Evolutionary conservation across 2,888 invertebrate genomes (phyloP).

Genomic region (Dione vanillae): DNA sequence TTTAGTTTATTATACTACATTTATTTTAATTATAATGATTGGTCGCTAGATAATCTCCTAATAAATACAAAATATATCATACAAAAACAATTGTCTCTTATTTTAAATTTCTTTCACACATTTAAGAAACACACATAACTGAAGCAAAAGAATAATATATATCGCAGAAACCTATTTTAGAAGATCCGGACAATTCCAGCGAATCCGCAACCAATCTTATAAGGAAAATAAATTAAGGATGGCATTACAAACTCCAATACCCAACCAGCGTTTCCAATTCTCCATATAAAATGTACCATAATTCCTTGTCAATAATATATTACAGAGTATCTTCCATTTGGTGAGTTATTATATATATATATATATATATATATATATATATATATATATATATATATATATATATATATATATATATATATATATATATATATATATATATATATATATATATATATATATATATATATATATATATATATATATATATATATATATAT

Average conservation of each 20-base stretch:
- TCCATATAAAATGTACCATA: slow-evolving; percentile 41
- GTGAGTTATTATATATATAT: not conserved
- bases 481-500: no score
- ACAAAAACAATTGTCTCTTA: not conserved
- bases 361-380: no score
- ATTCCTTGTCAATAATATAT: slow-evolving; percentile 40
- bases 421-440: no score
- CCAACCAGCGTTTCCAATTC: slow-evolving; percentile 43
- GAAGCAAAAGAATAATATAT: slow-evolving; percentile 31
- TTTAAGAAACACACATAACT: not conserved
- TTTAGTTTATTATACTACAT: no score
- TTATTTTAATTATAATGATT: no score
- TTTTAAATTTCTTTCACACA: slow-evolving; percentile 3
- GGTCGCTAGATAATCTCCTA: no score
- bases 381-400: no score
- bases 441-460: no score
- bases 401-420: no score
- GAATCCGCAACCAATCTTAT: slow-evolving; percentile 48
- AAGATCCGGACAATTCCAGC: slow-evolving; percentile 48
- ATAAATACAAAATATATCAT: no score
- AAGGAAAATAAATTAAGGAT: slow-evolving; percentile 50
- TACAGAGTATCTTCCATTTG: slow-evolving; percentile 24
- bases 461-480: no score
- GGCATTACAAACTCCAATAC: slow-evolving; percentile 50
- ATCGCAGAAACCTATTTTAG: slow-evolving; percentile 46